Conservation (phyloP, 2,888 invertebrate species). For the Eupithecia tripunctaria region DNA sequence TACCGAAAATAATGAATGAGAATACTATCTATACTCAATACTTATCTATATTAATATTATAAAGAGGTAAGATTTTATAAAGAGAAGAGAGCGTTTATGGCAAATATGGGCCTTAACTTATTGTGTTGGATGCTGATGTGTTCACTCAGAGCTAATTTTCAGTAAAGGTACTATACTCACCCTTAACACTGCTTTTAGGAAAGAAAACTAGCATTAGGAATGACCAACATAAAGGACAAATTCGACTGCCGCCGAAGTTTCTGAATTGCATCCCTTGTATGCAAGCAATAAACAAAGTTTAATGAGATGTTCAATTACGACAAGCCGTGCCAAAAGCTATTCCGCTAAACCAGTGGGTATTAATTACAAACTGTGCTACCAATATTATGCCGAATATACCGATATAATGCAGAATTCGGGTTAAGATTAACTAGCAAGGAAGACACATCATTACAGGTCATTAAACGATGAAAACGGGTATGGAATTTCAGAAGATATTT, state of each 20-base stretch:
- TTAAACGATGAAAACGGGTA: neutral
- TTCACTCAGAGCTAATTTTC: too few relatives aligned
- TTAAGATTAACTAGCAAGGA: slow-evolving; percentile 18
- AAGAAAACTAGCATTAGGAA: neutral
- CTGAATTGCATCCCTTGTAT: neutral
- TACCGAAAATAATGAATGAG: too few relatives aligned
- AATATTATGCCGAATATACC: slow-evolving; percentile 22
- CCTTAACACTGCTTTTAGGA: too few relatives aligned
- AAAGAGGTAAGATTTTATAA: too few relatives aligned
- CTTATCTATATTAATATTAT: too few relatives aligned
- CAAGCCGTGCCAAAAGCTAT: slow-evolving; percentile 17
- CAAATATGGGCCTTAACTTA: too few relatives aligned
- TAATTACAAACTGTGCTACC: slow-evolving; percentile 18
- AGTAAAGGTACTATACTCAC: too few relatives aligned
- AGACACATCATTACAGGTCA: slow-evolving; percentile 3
- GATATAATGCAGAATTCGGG: neutral
- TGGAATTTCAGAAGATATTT: slow-evolving; percentile 2
- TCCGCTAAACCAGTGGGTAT: slow-evolving; percentile 16
- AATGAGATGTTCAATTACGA: slow-evolving; percentile 8
- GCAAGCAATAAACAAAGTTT: slow-evolving; percentile 9
- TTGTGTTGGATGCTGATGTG: too few relatives aligned
- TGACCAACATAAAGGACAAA: neutral
- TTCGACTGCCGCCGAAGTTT: neutral
- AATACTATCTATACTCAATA: too few relatives aligned
- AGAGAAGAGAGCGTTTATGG: too few relatives aligned